Evolutionary conservation across 2,797 vertebrate genomes (phyloP), one percentile per base, ranked within the genome.

Genomic region (Lerista edwardsae): DNA sequence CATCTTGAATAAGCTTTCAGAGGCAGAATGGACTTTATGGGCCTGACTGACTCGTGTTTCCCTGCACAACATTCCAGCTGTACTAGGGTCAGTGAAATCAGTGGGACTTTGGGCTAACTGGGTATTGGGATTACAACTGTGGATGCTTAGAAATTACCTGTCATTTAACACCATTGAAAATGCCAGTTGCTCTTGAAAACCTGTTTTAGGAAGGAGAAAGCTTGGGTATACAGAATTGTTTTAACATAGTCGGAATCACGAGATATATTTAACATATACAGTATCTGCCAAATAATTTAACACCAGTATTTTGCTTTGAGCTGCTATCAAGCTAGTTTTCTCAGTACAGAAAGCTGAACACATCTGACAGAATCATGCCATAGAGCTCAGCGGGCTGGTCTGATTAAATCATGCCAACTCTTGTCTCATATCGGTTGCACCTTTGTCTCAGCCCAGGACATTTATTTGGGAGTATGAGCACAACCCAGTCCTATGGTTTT

Each of bases 241-340:
- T 47, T 51, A 79, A 9, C 64, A 36, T 85, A 0, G 0, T 79
- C 8, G 12, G 82, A 31, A 84, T 75, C 71, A 69, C 8, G 83
- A 39, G 81, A n/a, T 72, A 75, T 75, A 65, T n/a, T 51, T 84
- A 62, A 71, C 64, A n/a, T n/a, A n/a, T n/a, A n/a, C n/a, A n/a
- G n/a, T n/a, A n/a, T 72, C 44, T 62, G n/a, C 34, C 59, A 39
- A 51, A 72, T 73, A 55, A 79, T 72, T 77, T 51, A 31, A n/a
- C 39, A 29, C 31, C 41, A 64, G 10, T 73, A 51, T 23, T 84
- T 79, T 64, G 44, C 84, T 90, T 3, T 73, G 41, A 73, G 73
- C 21, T 74, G 31, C 10, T 68, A 6, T 86, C 69, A 64, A 55
- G 78, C 78, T 65, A 68, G 64, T 51, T 79, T 68, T 34, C n/a